Percentiles rank a stretch among this genome's conserved stretches.
Conservation (phyloP, 30 jellyfish, hydroid and myxozoan genomes). For the Aurelia aurita region DNA sequence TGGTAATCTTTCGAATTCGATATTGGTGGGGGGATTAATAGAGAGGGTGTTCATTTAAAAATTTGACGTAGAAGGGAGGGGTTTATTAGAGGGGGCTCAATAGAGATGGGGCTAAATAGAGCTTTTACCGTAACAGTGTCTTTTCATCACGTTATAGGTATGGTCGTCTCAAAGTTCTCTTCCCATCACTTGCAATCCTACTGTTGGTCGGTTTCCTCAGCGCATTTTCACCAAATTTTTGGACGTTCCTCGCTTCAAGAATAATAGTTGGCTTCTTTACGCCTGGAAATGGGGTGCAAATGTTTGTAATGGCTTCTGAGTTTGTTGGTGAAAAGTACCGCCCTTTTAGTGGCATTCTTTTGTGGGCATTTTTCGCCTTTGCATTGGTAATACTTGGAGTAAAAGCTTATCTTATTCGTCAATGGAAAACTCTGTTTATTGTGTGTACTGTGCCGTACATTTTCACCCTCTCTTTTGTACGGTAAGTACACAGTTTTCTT, state of each 20-base stretch:
- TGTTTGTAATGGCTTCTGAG: conserved; percentile 85
- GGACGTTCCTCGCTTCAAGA: conserved; percentile 51
- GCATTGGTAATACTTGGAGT: conserved; percentile 76
- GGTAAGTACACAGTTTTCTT: conserved; percentile 32
- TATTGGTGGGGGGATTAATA: too few relatives aligned
- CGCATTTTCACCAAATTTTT: conserved; percentile 70
- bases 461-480: conserved; percentile 42
- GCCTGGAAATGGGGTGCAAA: conserved; percentile 76
- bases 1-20: too few relatives aligned
- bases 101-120: too few relatives aligned
- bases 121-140: too few relatives aligned
- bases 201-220: conserved; percentile 67
- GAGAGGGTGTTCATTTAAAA: too few relatives aligned
- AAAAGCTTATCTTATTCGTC: conserved; percentile 77
- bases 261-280: conserved; percentile 79
- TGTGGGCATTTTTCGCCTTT: conserved; percentile 70
- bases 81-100: too few relatives aligned
- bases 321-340: conserved; percentile 81
- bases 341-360: conserved; percentile 79
- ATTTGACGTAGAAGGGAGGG: too few relatives aligned
- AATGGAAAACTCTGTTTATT: conserved; percentile 76
- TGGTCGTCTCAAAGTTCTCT: conserved; percentile 82
- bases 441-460: conserved; percentile 84
- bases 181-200: conserved; percentile 52
- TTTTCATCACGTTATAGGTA: conserved; percentile 38